Conservation (phyloP, 2,888 invertebrate genomes). For the Ophion obscuratus region DNA sequence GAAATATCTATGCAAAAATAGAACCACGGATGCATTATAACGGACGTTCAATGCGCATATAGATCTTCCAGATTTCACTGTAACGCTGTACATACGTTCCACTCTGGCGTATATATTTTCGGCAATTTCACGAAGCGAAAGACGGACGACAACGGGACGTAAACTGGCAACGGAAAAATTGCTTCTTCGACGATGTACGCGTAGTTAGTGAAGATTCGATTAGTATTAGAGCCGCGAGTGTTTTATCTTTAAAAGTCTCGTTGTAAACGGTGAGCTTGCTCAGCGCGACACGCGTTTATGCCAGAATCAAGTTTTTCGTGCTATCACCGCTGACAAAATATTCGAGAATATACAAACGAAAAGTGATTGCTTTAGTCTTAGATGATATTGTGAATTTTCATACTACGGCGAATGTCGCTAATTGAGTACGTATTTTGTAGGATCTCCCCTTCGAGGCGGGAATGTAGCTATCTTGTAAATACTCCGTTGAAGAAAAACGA, state of each 20-base stretch:
- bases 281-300: slow-evolving; percentile 30
- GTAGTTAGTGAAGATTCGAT: slow-evolving; percentile 39
- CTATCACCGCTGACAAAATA: slow-evolving; percentile 4
- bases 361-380: slow-evolving; percentile 34
- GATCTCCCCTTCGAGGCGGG: slow-evolving; percentile 22
- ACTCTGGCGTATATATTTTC: slow-evolving; percentile 45
- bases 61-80: slow-evolving; percentile 48
- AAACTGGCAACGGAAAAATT: neutral
- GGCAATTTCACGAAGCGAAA: slow-evolving; percentile 16
- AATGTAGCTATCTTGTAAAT: slow-evolving; percentile 55
- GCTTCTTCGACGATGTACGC: slow-evolving; percentile 37
- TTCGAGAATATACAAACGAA: slow-evolving; percentile 37
- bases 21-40: slow-evolving; percentile 39
- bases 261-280: slow-evolving; percentile 26
- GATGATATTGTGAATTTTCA: slow-evolving; percentile 61
- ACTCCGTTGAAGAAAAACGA: slow-evolving; percentile 33
- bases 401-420: slow-evolving; percentile 51
- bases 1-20: slow-evolving; percentile 60
- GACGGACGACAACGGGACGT: neutral
- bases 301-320: slow-evolving; percentile 32
- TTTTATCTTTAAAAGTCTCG: slow-evolving; percentile 51
- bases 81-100: slow-evolving; percentile 45
- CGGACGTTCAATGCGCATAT: slow-evolving; percentile 49
- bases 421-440: slow-evolving; percentile 56
- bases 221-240: slow-evolving; percentile 54